Conservation (phyloP, 2,888 invertebrate species). For the Helleia helle region DNA sequence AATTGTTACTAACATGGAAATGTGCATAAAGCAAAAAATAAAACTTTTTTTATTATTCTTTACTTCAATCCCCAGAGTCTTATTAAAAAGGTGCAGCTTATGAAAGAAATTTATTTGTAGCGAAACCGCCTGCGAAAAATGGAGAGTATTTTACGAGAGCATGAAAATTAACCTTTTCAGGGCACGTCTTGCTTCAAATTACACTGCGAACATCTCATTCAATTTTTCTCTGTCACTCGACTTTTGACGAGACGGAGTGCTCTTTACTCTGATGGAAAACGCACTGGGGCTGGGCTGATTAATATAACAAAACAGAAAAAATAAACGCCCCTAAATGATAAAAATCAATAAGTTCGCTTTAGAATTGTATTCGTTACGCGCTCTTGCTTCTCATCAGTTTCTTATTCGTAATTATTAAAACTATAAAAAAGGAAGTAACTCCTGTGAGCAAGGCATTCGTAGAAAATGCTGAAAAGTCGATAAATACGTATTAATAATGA, state of each 20-base stretch:
- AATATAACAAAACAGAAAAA: conserved; percentile 54
- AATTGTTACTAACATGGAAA: too few species aligned
- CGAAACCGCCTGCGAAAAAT: not conserved
- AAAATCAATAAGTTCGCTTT: conserved; percentile 3
- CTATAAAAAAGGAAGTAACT: too few species aligned
- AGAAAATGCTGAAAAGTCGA: too few species aligned
- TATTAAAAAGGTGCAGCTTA: too few species aligned
- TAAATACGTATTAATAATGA: too few species aligned
- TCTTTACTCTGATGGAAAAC: conserved; percentile 46
- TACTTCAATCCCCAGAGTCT: too few species aligned
- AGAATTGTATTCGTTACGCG: not conserved
- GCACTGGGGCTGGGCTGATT: conserved; percentile 54
- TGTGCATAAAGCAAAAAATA: too few species aligned
- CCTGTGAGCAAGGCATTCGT: too few species aligned
- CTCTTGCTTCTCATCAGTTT: too few species aligned
- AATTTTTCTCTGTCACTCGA: conserved; percentile 59
- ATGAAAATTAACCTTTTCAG: not conserved
- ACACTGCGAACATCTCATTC: conserved; percentile 30
- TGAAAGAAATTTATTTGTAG: not conserved
- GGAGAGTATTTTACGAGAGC: not conserved
- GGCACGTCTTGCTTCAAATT: conserved; percentile 6
- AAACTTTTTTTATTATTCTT: too few species aligned
- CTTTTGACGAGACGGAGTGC: conserved; percentile 43
- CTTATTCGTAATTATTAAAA: too few species aligned
- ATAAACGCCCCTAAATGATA: conserved; percentile 28